Base-by-base conservation (phyloP, 2,888 invertebrate species). In the Tetramorium bicarinatum region DNA sequence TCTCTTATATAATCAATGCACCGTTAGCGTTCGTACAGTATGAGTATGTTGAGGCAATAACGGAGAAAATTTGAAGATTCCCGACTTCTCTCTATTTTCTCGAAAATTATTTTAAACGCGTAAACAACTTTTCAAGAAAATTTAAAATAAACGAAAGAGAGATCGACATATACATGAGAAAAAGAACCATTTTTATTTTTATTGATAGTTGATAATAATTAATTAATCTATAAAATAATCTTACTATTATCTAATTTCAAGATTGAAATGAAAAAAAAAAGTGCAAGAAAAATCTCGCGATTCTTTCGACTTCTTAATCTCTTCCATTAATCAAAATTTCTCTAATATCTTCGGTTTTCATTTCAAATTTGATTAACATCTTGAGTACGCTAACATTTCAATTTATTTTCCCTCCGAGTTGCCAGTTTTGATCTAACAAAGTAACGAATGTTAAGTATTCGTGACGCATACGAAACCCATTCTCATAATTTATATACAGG, bases 1-100 rank as follows among this genome's bases (percentile, higher is more conserved):
- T 82, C 71, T 64, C 83, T 85, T 84, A 89, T 89, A 79, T 76
- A 90, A 87, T 87, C 90, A 86, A 90, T 87, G 76, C 66, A 72
- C 41, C 54, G 38, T 71, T 59, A 44, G 13, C 18, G 13, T 18
- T 71, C 34, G 18, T 41, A 56, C 13, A 56, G 15, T 21, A 66
- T 21, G n/a, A 21, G 21, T 21, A 18, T 44, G 38, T 9, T 4
- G 11, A 56, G 3, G 8, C 29, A 54, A 79, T 59, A 71, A 44
- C 56, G 49, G 56, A 56, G 44, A 44, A 69, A 79, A 74, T 59
- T 71, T 18, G 38, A 21, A 47, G 38, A 66, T 66, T 34, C n/a
- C 25, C 25, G 41, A 34, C 21, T 47, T 64, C 18, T 64, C 18
- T 4, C 47, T 3, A 34, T 59, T 77, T 52, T 52, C 47, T 13